Evolutionary conservation across 1,140 invertebrate genomes (phyloP).

Genomic region (Kradibia gibbosae): DNA sequence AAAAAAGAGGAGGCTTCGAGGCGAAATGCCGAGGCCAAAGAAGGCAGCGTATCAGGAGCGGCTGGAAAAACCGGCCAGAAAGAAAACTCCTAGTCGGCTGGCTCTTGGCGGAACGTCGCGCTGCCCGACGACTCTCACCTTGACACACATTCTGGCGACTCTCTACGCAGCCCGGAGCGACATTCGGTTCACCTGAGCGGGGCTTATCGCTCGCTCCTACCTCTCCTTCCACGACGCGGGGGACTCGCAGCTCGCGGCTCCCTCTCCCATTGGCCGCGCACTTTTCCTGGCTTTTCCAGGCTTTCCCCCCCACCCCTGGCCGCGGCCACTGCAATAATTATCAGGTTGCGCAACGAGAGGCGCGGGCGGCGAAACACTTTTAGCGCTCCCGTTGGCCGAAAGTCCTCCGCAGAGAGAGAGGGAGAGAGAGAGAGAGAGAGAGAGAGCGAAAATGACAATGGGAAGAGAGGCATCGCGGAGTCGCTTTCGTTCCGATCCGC

Average conservation of each 20-base stretch:
- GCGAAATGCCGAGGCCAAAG: background rate
- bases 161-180: background rate
- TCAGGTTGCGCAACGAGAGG: no score
- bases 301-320: background rate
- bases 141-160: constrained; percentile 59
- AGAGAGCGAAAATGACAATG: background rate
- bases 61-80: background rate
- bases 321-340: background rate
- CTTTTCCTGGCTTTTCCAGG: no score
- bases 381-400: background rate
- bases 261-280: no score
- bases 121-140: constrained; percentile 59
- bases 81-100: background rate
- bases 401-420: background rate
- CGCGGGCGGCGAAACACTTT: background rate
- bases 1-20: background rate
- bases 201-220: background rate
- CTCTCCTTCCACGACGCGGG: background rate
- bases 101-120: background rate
- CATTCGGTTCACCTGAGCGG: no score
- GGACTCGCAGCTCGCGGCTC: no score
- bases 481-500: background rate
- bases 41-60: background rate
- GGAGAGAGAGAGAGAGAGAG: background rate
- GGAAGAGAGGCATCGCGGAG: background rate